A percentile compares a stretch with the other conserved stretches of the same genome.
Conservation (phyloP, 1,140 invertebrate genomes). For the Scaptodrosophila lebanonensis region DNA sequence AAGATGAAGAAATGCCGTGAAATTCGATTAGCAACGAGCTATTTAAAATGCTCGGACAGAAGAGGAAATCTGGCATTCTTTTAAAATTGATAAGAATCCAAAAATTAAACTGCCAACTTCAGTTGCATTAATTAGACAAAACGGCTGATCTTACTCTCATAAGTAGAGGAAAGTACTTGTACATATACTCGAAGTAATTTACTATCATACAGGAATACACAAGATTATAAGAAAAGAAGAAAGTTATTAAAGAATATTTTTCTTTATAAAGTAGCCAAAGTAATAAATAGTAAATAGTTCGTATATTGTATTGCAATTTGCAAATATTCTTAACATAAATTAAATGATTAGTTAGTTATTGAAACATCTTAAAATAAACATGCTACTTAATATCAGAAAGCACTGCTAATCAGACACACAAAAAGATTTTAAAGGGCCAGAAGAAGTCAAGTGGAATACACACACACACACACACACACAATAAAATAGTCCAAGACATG, state of each 20-base stretch:
- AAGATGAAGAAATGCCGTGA: constrained; percentile 49
- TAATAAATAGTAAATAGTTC: too few species aligned
- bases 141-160: too few species aligned
- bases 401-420: constrained; percentile 13
- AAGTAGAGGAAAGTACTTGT: too few species aligned
- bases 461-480: constrained; percentile 5
- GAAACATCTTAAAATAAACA: not conserved
- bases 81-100: constrained; percentile 74
- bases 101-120: constrained; percentile 67
- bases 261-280: too few species aligned
- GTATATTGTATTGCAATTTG: too few species aligned
- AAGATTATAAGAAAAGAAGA: too few species aligned
- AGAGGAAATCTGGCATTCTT: constrained; percentile 36
- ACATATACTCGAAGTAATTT: too few species aligned
- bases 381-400: not conserved
- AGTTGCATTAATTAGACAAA: constrained; percentile 66
- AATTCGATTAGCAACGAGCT: constrained; percentile 73
- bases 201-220: too few species aligned
- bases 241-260: not conserved
- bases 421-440: constrained; percentile 13
- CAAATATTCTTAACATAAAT: too few species aligned
- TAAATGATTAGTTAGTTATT: too few species aligned
- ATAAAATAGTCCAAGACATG: too few species aligned
- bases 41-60: constrained; percentile 45
- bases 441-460: constrained; percentile 11